These are phyloP conservation scores for Drosophila neutralis DNA, from an alignment of 2,888 invertebrate genomes.

Conservation along the genomic window DNA sequence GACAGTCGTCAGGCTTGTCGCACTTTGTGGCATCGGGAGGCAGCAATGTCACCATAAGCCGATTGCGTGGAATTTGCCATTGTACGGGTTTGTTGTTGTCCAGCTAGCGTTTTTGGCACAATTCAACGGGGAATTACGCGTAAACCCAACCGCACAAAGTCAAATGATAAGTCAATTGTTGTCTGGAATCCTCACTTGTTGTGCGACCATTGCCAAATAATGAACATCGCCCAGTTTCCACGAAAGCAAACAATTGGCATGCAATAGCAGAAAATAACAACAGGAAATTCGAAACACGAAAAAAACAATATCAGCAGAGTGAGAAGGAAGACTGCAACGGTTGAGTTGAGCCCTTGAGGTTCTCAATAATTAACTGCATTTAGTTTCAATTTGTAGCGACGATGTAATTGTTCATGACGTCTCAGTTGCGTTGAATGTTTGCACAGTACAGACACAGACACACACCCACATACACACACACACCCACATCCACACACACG, in stretches of 20 bases:
- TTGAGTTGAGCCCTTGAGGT: slow-evolving; percentile 34
- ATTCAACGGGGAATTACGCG: slow-evolving; percentile 59
- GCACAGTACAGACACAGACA: slow-evolving; percentile 20
- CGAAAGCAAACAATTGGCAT: slow-evolving; percentile 43
- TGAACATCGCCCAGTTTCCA: slow-evolving; percentile 41
- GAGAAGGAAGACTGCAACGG: slow-evolving; percentile 28
- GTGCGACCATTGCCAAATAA: slow-evolving; percentile 40
- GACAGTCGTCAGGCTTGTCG: slow-evolving; percentile 40
- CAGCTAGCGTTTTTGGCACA: slow-evolving; percentile 11
- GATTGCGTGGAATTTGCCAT: slow-evolving; percentile 77
- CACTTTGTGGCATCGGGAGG: slow-evolving; percentile 64
- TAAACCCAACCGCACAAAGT: slow-evolving; percentile 60
- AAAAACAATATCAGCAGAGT: background rate
- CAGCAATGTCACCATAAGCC: slow-evolving; percentile 76
- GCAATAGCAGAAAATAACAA: slow-evolving; percentile 29
- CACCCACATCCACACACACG: slow-evolving; percentile 1
- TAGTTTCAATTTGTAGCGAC: slow-evolving; percentile 76
- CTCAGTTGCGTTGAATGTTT: slow-evolving; percentile 32
- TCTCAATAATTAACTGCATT: slow-evolving; percentile 64
- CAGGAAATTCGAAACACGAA: background rate
- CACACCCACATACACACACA: slow-evolving; percentile 5
- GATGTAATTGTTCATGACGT: slow-evolving; percentile 72
- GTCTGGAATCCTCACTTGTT: slow-evolving; percentile 41
- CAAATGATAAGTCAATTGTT: slow-evolving; percentile 80
- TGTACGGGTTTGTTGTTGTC: slow-evolving; percentile 50